Percentiles rank a stretch among this genome's conserved stretches.
Conservation (phyloP, 1,140 invertebrate genomes). For the Pachypeltis micranthus region DNA sequence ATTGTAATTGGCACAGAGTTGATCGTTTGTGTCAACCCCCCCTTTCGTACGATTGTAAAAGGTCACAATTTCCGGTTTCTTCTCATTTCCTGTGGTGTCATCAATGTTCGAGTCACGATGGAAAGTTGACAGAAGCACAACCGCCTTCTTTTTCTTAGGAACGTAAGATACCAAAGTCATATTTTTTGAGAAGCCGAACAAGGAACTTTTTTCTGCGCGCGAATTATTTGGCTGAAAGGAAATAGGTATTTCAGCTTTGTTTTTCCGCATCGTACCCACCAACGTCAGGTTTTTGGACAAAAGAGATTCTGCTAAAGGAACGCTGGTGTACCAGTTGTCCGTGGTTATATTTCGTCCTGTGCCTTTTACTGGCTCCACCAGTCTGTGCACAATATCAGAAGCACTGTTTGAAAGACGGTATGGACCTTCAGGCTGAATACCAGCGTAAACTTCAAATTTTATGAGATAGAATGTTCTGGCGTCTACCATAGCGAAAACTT, state of each 20-base stretch:
- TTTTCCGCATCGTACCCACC: conserved; percentile 31
- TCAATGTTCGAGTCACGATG: conserved; percentile 27
- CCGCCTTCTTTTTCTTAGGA: conserved; percentile 26
- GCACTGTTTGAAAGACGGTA: conserved; percentile 29
- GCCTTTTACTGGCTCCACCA: conserved; percentile 23
- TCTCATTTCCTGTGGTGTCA: conserved; percentile 18
- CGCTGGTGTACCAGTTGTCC: conserved; percentile 27
- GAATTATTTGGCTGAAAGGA: conserved; percentile 31
- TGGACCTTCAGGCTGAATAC: conserved; percentile 31
- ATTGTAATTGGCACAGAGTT: conserved; percentile 29
- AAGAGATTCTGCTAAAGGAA: conserved; percentile 21
- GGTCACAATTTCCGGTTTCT: conserved; percentile 29
- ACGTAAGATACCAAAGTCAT: conserved; percentile 20
- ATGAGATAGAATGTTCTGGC: conserved; percentile 26
- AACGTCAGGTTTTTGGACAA: conserved; percentile 30
- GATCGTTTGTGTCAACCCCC: conserved; percentile 31
- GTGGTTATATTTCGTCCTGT: conserved; percentile 28
- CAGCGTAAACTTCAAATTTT: conserved; percentile 33
- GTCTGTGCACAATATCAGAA: conserved; percentile 25
- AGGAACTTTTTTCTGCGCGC: background rate
- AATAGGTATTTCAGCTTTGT: conserved; percentile 30
- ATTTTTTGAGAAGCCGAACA: conserved; percentile 23
- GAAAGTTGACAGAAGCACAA: conserved; percentile 30
- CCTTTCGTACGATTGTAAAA: conserved; percentile 30
- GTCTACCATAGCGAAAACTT: conserved; percentile 27